These are phyloP conservation scores for Drosophila elegans DNA, from an alignment of 1,140 invertebrate species.

Conservation along the genomic window DNA sequence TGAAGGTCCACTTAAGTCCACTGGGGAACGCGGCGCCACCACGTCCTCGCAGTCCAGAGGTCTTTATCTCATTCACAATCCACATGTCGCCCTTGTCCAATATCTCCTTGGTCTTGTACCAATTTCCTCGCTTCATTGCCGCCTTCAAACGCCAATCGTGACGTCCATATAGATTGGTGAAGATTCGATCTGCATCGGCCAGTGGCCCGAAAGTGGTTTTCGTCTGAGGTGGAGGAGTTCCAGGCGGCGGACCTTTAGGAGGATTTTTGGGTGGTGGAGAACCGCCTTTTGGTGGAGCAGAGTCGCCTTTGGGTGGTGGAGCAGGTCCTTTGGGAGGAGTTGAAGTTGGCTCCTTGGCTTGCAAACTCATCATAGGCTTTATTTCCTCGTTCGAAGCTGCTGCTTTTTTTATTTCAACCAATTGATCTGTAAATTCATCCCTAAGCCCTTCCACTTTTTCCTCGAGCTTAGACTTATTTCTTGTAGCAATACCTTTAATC, in stretches of 20 bases:
- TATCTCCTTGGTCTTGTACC: constrained; percentile 76
- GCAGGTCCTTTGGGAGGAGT: too few relatives aligned
- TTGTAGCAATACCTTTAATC: neutral
- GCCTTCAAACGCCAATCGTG: constrained; percentile 72
- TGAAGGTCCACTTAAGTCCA: constrained; percentile 93
- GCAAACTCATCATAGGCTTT: neutral
- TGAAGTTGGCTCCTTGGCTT: neutral
- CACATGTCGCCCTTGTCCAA: constrained; percentile 55
- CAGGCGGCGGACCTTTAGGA: constrained; percentile 50
- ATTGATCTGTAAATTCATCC: neutral
- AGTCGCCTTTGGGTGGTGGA: neutral
- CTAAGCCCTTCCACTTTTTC: neutral
- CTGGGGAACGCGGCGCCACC: constrained; percentile 92
- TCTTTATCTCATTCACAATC: constrained; percentile 88
- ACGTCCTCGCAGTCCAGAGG: constrained; percentile 90
- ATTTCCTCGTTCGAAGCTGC: neutral
- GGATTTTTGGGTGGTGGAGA: constrained; percentile 5
- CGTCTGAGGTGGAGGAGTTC: constrained; percentile 64
- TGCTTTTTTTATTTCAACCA: neutral
- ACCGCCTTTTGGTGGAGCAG: neutral
- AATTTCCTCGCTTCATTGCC: constrained; percentile 71
- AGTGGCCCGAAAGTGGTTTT: constrained; percentile 70
- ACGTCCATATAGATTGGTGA: constrained; percentile 70
- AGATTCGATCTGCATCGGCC: constrained; percentile 66
- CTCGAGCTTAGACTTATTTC: neutral